Conservation (phyloP, 2,797 vertebrate genomes). For the Parambassis ranga region DNA sequence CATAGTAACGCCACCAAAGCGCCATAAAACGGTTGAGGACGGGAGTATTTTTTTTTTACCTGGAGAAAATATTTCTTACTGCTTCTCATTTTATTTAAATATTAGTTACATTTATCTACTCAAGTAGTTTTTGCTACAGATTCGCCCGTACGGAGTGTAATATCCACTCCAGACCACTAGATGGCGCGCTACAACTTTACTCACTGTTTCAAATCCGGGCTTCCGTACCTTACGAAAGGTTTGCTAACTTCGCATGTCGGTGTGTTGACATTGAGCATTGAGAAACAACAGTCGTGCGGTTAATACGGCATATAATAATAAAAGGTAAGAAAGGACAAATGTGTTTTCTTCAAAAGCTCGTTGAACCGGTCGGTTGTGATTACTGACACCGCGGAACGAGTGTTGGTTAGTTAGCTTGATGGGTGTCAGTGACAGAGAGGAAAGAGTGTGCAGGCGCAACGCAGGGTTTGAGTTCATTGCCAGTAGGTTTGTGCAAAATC, state of each 20-base stretch:
- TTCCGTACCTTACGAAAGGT: constrained; percentile 52
- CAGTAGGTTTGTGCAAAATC: too few species aligned
- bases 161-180: constrained; percentile 10
- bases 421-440: too few species aligned
- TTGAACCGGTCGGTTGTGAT: rapidly evolving
- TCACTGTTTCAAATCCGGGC: rapidly evolving
- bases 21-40: too few species aligned
- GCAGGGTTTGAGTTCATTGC: too few species aligned
- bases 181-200: neutral
- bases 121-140: neutral
- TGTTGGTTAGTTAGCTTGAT: too few species aligned
- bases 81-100: neutral
- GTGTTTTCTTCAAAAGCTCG: rapidly evolving
- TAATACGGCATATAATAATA: neutral
- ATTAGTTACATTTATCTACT: too few species aligned
- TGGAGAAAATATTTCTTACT: too few species aligned
- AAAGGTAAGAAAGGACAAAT: constrained; percentile 32
- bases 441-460: too few species aligned
- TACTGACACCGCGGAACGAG: neutral
- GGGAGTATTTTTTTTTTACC: too few species aligned
- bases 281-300: rapidly evolving
- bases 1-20: too few species aligned
- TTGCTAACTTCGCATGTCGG: neutral
- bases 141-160: too few species aligned
- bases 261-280: constrained; percentile 64